Evolutionary conservation across 2,113 vertebrate species (phyloP).

Genomic region (Dicentrarchus labrax): DNA sequence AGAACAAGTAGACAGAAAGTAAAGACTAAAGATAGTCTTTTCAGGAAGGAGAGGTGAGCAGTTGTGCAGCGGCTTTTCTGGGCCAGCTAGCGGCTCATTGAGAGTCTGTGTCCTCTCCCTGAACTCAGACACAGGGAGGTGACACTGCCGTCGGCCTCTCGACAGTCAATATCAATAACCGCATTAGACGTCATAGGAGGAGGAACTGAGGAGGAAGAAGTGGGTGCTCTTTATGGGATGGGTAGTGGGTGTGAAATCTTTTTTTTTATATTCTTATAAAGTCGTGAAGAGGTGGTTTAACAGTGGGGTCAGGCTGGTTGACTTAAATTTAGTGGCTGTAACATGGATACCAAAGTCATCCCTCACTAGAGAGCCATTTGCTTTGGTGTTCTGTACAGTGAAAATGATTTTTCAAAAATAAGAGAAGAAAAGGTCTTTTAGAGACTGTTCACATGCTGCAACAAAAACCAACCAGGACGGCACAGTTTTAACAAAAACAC

Average conservation of each 20-base stretch:
- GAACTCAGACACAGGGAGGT: conserved; percentile 68
- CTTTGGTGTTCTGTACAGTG: neutral
- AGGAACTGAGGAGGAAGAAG: conserved; percentile 16
- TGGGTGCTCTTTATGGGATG: conserved; percentile 19
- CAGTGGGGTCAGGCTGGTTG: neutral
- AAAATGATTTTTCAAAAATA: neutral
- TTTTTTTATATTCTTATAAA: conserved; percentile 4
- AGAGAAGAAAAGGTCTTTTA: neutral
- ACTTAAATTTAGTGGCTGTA: neutral
- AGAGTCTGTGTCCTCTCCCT: conserved; percentile 67
- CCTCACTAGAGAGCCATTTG: neutral
- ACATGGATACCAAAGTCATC: neutral
- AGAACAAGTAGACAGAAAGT: conserved; percentile 13
- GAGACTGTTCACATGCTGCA: neutral
- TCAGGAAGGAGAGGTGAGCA: conserved; percentile 25
- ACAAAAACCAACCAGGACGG: neutral
- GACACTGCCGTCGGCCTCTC: conserved; percentile 55
- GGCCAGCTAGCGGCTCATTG: conserved; percentile 14
- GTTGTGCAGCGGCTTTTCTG: conserved; percentile 15
- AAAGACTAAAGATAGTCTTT: conserved; percentile 30
- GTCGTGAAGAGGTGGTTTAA: conserved; percentile 18
- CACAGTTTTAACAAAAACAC: neutral
- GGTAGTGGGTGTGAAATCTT: conserved; percentile 28
- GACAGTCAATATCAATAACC: conserved; percentile 64
- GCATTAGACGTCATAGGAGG: conserved; percentile 42